phyloP scores from a whole-genome alignment of 2,113 vertebrate species.

The Leptobrachium leishanense region DNA sequence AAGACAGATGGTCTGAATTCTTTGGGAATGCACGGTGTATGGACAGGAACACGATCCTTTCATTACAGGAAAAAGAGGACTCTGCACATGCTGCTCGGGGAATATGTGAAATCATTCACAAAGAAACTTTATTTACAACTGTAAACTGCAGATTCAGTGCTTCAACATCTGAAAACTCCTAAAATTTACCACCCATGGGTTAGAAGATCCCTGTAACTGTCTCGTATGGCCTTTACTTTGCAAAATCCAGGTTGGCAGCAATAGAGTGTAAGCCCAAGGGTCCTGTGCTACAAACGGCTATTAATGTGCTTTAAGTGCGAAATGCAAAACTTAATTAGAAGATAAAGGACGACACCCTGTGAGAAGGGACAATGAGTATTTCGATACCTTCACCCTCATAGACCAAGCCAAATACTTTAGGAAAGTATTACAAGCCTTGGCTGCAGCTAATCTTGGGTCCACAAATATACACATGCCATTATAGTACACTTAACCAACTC shows the following conservation, averaged over 20 bases:
- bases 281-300: conserved; percentile 13
- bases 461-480: too few relatives aligned
- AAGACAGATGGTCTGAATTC: too few relatives aligned
- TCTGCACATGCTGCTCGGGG: not conserved
- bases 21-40: too few relatives aligned
- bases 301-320: conserved; percentile 47
- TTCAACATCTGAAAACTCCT: not conserved
- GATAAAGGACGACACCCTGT: too few relatives aligned
- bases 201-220: not conserved
- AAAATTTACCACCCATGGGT: not conserved
- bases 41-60: too few relatives aligned
- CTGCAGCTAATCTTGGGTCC: too few relatives aligned
- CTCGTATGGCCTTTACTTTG: not conserved
- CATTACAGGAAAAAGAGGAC: too few relatives aligned
- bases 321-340: conserved; percentile 26
- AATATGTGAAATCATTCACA: conserved; percentile 15
- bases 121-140: conserved; percentile 2
- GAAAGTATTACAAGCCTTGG: too few relatives aligned
- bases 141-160: conserved; percentile 13
- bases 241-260: not conserved
- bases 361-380: too few relatives aligned
- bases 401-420: too few relatives aligned
- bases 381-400: too few relatives aligned
- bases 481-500: too few relatives aligned
- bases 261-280: not conserved